These are phyloP conservation scores for Notiomystis cincta DNA, from an alignment of 2,113 vertebrate genomes.

Conservation along the genomic window DNA sequence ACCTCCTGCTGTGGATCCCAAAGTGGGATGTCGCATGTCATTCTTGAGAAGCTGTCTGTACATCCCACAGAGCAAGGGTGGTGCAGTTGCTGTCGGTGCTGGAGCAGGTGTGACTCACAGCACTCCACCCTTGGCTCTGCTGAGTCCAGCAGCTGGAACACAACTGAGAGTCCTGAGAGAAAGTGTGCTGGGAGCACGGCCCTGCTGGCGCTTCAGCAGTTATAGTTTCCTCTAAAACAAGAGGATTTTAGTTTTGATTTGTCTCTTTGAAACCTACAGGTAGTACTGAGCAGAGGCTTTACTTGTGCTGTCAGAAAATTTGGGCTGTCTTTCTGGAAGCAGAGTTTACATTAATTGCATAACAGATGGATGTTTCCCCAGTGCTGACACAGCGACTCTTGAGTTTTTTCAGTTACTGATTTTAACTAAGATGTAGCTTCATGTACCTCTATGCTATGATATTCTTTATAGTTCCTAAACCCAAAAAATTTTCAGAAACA, in stretches of 20 bases:
- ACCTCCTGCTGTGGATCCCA: neutral
- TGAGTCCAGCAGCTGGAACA: rapidly evolving
- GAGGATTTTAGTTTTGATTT: neutral
- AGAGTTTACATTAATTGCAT: neutral
- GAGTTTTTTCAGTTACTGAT: neutral
- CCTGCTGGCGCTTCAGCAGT: neutral
- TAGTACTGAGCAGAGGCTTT: neutral
- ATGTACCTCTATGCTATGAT: neutral
- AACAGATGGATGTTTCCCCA: neutral
- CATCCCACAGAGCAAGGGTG: neutral
- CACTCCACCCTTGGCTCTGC: neutral
- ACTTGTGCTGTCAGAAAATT: neutral
- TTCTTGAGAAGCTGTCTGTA: neutral
- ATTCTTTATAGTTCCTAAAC: neutral
- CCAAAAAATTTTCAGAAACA: neutral
- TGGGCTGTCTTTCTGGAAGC: neutral
- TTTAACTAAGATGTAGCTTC: neutral
- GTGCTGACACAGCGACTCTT: neutral
- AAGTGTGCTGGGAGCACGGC: neutral
- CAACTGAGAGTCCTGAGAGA: neutral
- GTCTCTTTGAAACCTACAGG: neutral
- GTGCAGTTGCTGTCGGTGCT: neutral
- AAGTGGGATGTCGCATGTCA: neutral
- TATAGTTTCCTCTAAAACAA: neutral
- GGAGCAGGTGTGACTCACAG: neutral